Conservation (phyloP, 2,888 invertebrate species). For the Creontiades dilutus region DNA sequence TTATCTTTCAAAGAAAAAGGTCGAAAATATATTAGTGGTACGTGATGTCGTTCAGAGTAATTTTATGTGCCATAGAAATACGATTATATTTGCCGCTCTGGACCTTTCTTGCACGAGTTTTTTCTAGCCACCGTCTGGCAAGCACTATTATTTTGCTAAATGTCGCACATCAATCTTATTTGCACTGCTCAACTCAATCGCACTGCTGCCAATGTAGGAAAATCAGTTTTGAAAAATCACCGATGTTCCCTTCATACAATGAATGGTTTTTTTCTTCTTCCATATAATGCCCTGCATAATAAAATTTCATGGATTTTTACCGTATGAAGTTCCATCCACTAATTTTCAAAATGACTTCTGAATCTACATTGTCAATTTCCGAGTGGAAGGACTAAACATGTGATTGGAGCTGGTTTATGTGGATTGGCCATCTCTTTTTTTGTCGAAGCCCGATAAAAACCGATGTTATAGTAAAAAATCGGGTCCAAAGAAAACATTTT, state of each 20-base stretch:
- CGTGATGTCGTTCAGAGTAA: too few relatives aligned
- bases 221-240: neutral
- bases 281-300: neutral
- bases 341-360: neutral
- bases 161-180: constrained; percentile 47
- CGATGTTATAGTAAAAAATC: too few relatives aligned
- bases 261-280: constrained; percentile 3
- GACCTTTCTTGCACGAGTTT: constrained; percentile 30
- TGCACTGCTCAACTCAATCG: constrained; percentile 47
- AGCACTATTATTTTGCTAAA: constrained; percentile 47
- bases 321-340: neutral
- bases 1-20: too few relatives aligned
- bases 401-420: neutral
- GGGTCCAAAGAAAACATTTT: too few relatives aligned
- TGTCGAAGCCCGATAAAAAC: too few relatives aligned
- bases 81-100: too few relatives aligned
- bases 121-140: constrained; percentile 44
- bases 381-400: neutral
- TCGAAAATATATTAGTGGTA: too few relatives aligned
- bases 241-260: neutral
- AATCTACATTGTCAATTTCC: neutral
- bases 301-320: neutral
- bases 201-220: constrained; percentile 47
- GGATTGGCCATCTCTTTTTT: too few relatives aligned
- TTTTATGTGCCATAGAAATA: too few relatives aligned